Evolutionary conservation across 1,140 invertebrate genomes (phyloP).

Genomic region (Rhyacophila brunnea): DNA sequence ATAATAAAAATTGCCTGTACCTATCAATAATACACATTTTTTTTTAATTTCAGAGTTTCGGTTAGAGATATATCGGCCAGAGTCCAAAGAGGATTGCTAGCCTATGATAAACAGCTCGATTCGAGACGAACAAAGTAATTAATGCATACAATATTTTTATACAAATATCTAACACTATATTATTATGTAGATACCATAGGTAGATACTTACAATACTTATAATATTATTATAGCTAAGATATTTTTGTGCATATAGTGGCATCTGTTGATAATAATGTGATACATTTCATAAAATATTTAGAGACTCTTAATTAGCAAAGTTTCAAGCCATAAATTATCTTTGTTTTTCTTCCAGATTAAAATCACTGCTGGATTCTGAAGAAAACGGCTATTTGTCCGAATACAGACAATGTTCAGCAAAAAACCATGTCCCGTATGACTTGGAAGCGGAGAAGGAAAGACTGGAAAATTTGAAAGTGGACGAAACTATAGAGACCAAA

Average conservation of each 20-base stretch:
- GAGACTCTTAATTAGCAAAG: no score
- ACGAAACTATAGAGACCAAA: conserved; percentile 21
- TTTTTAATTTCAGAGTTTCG: conserved; percentile 6
- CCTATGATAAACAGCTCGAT: conserved; percentile 10
- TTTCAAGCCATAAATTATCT: no score
- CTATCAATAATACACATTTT: no score
- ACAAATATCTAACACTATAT: no score
- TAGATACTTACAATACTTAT: no score
- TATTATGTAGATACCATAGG: no score
- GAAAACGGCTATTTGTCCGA: conserved; percentile 12
- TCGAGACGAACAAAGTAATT: conserved; percentile 7
- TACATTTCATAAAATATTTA: no score
- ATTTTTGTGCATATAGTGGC: no score
- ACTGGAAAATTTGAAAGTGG: conserved; percentile 7
- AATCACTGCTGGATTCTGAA: conserved; percentile 21
- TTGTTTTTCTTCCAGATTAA: conserved; percentile 17
- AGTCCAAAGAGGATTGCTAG: neutral
- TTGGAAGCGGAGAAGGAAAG: conserved; percentile 14
- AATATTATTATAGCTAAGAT: no score
- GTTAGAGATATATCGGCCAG: neutral
- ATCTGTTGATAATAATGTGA: no score
- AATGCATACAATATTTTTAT: no score
- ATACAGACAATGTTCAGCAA: conserved; percentile 7
- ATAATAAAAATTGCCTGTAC: no score
- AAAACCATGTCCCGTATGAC: conserved; percentile 13